Base-by-base conservation (phyloP, 2,797 vertebrate genomes). In the Pogoniulus pusillus region DNA sequence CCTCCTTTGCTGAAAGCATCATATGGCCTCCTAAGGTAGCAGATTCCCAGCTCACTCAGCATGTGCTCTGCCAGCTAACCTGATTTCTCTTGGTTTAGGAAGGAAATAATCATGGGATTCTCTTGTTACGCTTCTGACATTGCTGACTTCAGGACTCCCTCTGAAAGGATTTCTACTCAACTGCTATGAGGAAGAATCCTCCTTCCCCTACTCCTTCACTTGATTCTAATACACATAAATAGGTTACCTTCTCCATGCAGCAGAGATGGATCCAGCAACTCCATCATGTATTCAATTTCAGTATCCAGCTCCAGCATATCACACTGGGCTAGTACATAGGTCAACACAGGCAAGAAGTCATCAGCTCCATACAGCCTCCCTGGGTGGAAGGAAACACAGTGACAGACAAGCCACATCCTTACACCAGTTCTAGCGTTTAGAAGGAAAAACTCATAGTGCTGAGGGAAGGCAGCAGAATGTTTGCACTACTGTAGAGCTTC, bases 271-370 rank as follows among this genome's bases (percentile, higher is more conserved):
- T 99, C 99, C 90, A 99, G 96, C 88, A 99, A 96, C 93, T 99
- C 99, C 99, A 99, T 99, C 99, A 99, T 99, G 96, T 99, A 99
- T 88, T 99, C 98, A 34, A 99, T 98, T 94, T 99, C 99, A 3
- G 97, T 98, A 93, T 99, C 99, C 96, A 99, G 97, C 87, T 99
- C 98, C 75, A 99, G 98, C 98, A 99, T 98, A 96, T 99, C 98
- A 88, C 99, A 99, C 94, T 99, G 99, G 57, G 99, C 99, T 80
- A 99, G 94, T 30, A 99, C 98, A 0, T 99, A 99, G 1, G 98
- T 99, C 97, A 99, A 93, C 96, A 99, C 99, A 34, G 99, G 99
- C 94, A 99, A 96, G 97, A 99, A 99, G 97, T 99, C 99, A 55
- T 99, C 99, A 1, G 99, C 99, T 6, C 99, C 99, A 11, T 98